A percentile compares a stretch with the other conserved stretches of the same genome.
Conservation (phyloP, 1,140 invertebrate genomes). For the Orussus abietinus region DNA sequence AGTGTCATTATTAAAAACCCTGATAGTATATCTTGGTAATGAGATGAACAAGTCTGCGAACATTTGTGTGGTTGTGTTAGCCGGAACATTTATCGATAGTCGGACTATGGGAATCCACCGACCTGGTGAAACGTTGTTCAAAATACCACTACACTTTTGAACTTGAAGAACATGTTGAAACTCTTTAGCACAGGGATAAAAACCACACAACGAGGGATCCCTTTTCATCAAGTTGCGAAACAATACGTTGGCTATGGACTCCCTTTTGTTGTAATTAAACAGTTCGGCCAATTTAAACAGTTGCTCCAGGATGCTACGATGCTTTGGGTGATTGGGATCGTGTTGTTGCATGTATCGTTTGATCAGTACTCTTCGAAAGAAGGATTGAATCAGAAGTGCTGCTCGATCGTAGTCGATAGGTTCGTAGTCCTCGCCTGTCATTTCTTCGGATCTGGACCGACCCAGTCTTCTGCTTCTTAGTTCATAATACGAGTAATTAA, state of each 20-base stretch:
- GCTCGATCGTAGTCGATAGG: slow-evolving; percentile 3
- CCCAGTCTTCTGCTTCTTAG: background rate
- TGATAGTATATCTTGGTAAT: slow-evolving; percentile 25
- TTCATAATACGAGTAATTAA: background rate
- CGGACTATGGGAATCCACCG: slow-evolving; percentile 26
- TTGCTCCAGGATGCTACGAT: slow-evolving; percentile 10
- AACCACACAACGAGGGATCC: slow-evolving; percentile 5
- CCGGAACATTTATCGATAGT: slow-evolving; percentile 13
- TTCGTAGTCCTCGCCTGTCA: slow-evolving; percentile 1
- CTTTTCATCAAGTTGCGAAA: slow-evolving; percentile 18
- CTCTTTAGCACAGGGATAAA: slow-evolving; percentile 23
- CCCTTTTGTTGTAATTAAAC: slow-evolving; percentile 16
- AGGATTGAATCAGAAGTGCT: slow-evolving; percentile 23
- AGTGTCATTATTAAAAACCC: slow-evolving; percentile 41
- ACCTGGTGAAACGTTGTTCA: slow-evolving; percentile 11
- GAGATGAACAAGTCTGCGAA: slow-evolving; percentile 29
- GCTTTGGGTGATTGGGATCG: slow-evolving; percentile 11
- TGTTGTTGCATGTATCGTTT: slow-evolving; percentile 23
- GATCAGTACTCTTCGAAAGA: slow-evolving; percentile 20
- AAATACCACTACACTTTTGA: slow-evolving; percentile 17
- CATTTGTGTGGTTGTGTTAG: slow-evolving; percentile 16
- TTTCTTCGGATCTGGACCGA: too few species aligned
- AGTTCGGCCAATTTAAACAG: slow-evolving; percentile 18
- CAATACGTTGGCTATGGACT: slow-evolving; percentile 11
- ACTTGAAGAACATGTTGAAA: slow-evolving; percentile 22